Base-by-base conservation (phyloP, 2,113 vertebrate genomes). In the Lucifuga dentata region DNA sequence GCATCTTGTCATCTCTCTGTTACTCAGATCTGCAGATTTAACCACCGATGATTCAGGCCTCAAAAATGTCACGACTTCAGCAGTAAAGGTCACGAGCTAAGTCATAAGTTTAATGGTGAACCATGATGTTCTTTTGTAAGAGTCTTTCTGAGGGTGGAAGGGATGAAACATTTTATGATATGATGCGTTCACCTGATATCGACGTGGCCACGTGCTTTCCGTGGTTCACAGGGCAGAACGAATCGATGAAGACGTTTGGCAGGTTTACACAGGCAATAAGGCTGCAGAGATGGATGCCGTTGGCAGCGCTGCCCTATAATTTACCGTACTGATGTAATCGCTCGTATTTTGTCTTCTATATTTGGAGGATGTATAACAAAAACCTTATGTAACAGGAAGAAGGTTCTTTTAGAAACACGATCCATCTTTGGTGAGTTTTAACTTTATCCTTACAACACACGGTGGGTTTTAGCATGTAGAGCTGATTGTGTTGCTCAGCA, bases 241-340 rank as follows among this genome's bases (percentile, higher is more conserved):
- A 74, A 84, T 81, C 69, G 62, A 23, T 76, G 40, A 19, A 56
- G 35, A 11, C 56, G 17, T 70, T 61, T 66, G 39, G 67, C n/a
- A 36, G 33, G 40, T 52, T 41, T 68, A 11, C 36, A 56, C 45
- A 48, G 36, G 15, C 46, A 66, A 52, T 43, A 32, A 44, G 29
- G 8, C 35, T 8, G 35, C 15, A 40, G 39, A 69, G 32, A 24
- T 36, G n/a, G n/a, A n/a, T 57, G 5, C 33, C 50, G 43, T 2
- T n/a, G n/a, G 7, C 23, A 13, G 8, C 11, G 40, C 52, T 20
- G 29, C 10, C 8, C 11, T 29, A 1, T 12, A 21, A 64, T 45
- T 15, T 29, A 23, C 11, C 2, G 17, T 21, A 4, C 11, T 13
- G 11, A 35, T 44, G 19, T n/a, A 35, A 55, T 40, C 3, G 7